Conservation (phyloP, 2,113 vertebrate species). For the Tringa solitaria region DNA sequence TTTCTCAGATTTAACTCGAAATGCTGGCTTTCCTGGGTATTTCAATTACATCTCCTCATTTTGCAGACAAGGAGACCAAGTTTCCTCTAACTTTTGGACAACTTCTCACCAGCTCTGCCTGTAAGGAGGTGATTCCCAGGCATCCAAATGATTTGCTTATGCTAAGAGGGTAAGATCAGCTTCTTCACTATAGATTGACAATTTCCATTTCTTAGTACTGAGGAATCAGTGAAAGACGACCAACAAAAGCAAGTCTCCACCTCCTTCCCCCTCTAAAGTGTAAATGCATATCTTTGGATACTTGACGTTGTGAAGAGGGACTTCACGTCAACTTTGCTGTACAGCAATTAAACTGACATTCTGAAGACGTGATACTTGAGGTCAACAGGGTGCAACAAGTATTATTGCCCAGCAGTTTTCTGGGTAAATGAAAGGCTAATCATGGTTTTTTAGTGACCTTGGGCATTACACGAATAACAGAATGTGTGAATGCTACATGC, state of each 20-base stretch:
- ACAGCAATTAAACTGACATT: background rate
- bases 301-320: background rate
- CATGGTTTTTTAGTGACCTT: conserved; percentile 12
- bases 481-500: conserved; percentile 11
- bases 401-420: background rate
- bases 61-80: conserved; percentile 28
- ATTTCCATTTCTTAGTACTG: background rate
- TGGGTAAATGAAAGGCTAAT: background rate
- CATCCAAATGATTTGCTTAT: background rate
- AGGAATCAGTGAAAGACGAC: background rate
- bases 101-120: background rate
- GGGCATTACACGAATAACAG: conserved; percentile 1
- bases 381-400: conserved; percentile 32
- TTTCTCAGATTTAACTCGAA: conserved; percentile 65
- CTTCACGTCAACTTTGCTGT: background rate
- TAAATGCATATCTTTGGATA: background rate
- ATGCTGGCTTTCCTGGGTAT: conserved; percentile 22
- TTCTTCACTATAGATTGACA: background rate
- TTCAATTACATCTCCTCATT: background rate
- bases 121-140: background rate
- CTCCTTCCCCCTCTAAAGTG: background rate
- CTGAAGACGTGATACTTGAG: conserved; percentile 15
- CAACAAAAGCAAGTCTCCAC: background rate
- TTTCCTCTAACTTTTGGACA: background rate
- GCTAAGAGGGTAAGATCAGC: background rate